Evolutionary conservation across 2,113 vertebrate species (phyloP).

Genomic region (Hyla sarda): DNA sequence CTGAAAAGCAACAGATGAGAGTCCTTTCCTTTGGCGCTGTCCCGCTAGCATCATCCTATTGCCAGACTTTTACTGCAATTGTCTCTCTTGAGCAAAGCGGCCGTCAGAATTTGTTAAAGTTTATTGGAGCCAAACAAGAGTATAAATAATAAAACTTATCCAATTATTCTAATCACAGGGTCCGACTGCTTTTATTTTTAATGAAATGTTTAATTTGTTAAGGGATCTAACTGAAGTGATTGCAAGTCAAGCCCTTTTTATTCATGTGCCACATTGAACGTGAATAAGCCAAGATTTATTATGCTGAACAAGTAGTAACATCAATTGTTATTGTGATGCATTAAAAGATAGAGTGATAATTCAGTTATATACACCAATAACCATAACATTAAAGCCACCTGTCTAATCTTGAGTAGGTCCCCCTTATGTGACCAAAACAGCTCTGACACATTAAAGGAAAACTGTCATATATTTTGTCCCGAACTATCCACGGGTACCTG

Average conservation of each 20-base stretch:
- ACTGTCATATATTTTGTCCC: too few relatives aligned
- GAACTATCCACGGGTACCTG: too few relatives aligned
- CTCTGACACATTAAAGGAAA: too few relatives aligned
- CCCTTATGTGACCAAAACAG: too few relatives aligned
- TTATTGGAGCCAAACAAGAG: slow-evolving; percentile 19
- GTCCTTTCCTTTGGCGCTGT: slow-evolving; percentile 15
- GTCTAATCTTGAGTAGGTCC: too few relatives aligned
- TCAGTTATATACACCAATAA: background rate
- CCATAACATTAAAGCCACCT: too few relatives aligned
- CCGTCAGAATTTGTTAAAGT: slow-evolving; percentile 14
- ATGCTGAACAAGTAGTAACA: background rate
- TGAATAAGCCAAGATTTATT: slow-evolving; percentile 13
- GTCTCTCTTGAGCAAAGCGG: background rate
- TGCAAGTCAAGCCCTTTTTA: background rate
- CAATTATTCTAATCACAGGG: slow-evolving; percentile 27
- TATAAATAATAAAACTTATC: slow-evolving; percentile 6
- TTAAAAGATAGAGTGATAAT: background rate
- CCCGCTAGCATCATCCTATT: background rate
- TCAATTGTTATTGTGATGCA: background rate
- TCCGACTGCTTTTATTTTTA: slow-evolving; percentile 1
- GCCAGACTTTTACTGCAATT: slow-evolving; percentile 33
- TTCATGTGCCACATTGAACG: background rate
- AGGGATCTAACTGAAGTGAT: background rate
- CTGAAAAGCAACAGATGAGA: slow-evolving; percentile 32
- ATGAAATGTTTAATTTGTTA: slow-evolving; percentile 33